phyloP scores from a whole-genome alignment of 1,140 invertebrate genomes.

The Drosophila orena region DNA sequence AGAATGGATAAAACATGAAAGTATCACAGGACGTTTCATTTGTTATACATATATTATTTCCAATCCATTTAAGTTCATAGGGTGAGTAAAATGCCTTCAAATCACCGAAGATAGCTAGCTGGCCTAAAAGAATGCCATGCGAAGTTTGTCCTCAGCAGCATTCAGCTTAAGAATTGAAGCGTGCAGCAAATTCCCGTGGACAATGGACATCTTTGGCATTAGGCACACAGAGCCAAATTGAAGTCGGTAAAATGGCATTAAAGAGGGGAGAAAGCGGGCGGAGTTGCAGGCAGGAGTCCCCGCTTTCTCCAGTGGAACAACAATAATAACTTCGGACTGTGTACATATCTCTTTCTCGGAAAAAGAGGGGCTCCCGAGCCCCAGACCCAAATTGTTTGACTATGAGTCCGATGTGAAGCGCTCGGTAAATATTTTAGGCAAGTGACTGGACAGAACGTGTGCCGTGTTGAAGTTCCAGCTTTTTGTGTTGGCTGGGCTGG shows the following conservation, averaged over 20 bases:
- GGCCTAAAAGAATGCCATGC: constrained; percentile 55
- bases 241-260: constrained; percentile 47
- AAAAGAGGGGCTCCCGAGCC: constrained; percentile 7
- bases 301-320: constrained; percentile 7
- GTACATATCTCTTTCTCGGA: constrained; percentile 42
- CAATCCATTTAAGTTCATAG: neutral
- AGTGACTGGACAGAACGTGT: constrained; percentile 48
- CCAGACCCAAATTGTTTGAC: constrained; percentile 69
- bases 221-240: constrained; percentile 40
- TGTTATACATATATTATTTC: neutral
- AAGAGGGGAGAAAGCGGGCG: neutral
- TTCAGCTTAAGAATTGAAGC: constrained; percentile 58
- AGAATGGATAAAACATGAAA: no score
- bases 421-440: constrained; percentile 75
- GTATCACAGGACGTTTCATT: neutral
- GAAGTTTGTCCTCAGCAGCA: constrained; percentile 56
- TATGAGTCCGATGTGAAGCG: constrained; percentile 73
- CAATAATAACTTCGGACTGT: constrained; percentile 44
- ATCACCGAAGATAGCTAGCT: constrained; percentile 24
- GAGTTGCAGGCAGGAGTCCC: neutral
- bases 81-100: constrained; percentile 13
- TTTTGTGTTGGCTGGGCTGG: constrained; percentile 46
- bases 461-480: constrained; percentile 22
- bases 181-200: constrained; percentile 53
- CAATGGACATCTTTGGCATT: constrained; percentile 44